A percentile compares a stretch with the other conserved stretches of the same genome.
Evolutionary conservation across 30 jellyfish, hydroid and myxozoan genomes (phyloP).

Genomic region (Sanderia malayensis): DNA sequence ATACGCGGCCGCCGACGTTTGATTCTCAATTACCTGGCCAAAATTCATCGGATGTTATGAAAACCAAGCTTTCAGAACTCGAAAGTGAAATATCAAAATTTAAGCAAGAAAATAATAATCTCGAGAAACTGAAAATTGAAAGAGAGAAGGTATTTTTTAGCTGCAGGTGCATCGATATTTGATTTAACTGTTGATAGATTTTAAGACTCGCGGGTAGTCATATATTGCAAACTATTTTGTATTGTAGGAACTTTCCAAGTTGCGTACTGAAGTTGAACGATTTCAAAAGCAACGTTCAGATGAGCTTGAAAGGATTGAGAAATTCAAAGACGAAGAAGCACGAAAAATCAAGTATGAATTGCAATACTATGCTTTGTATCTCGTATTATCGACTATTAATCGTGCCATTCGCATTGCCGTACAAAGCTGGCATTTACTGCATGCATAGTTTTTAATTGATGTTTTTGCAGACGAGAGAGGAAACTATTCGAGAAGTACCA

Average conservation of each 20-base stretch:
- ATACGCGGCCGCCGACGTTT: background rate
- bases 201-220: too few species aligned
- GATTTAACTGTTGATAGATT: too few species aligned
- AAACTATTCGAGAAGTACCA: constrained; percentile 76
- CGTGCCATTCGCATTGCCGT: too few species aligned
- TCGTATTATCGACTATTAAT: too few species aligned
- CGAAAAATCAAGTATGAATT: constrained; percentile 64
- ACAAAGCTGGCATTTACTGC: background rate
- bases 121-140: constrained; percentile 58
- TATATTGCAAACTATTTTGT: background rate
- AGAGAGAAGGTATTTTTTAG: constrained; percentile 53
- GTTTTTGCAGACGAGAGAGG: constrained; percentile 48
- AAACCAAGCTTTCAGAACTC: constrained; percentile 67
- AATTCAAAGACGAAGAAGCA: constrained; percentile 68
- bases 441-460: background rate
- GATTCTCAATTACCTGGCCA: background rate
- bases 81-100: constrained; percentile 75
- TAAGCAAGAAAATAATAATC: constrained; percentile 59
- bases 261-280: constrained; percentile 60
- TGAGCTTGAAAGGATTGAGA: constrained; percentile 75
- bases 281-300: constrained; percentile 66
- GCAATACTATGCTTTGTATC: too few species aligned
- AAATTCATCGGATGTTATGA: constrained; percentile 41
- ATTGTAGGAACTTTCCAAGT: constrained; percentile 46
- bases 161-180: too few species aligned